Evolutionary conservation across 2,888 invertebrate species (phyloP), one percentile per base, ranked within the genome.

Genomic region (Autographa gamma): DNA sequence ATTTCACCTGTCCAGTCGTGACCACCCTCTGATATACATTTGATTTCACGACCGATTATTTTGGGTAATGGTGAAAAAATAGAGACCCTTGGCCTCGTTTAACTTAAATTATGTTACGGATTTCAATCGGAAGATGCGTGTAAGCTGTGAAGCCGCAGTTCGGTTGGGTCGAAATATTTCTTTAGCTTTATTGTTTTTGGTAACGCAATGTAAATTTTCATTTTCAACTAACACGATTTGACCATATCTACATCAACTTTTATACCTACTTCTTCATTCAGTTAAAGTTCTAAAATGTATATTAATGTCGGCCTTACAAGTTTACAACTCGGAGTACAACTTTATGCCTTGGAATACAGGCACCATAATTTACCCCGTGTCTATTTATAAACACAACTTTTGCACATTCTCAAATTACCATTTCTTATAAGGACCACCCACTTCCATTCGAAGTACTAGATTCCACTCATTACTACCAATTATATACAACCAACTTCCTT

Each of bases 41-140:
- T 88, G 93, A 93, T 93, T 91, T 90, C 85, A 87, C 86, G 83
- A 81, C 69, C 82, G 93, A 93, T 93, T 92, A 88, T 83, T 73
- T 66, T 38, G 63, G 83, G 73, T 76, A 86, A 84, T 84, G 68
- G 58, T 62, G 68, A 64, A 70, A 81, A 80, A 74, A 69, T 52
- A 25, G 88, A 87, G 85, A 84, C 81, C 76, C 61, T 72, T 77
- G 78, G 77, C 74, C 76, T 77, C 65, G 66, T 76, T 74, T 68
- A 76, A 73, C 43, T 69, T 66, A 77, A 80, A 80, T 77, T 74
- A 73, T 60, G 61, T 74, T 65, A 60, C 43, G 71, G 81, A 81
- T 80, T 78, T 73, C 60, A 71, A 76, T 77, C 77, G 32, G 56
- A 68, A 68, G 65, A 60, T 71, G 65, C 61, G 60, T 64, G 72